These are phyloP conservation scores for Tiaroga cobitis DNA, from an alignment of 2,797 vertebrate genomes.

Conservation along the genomic window DNA sequence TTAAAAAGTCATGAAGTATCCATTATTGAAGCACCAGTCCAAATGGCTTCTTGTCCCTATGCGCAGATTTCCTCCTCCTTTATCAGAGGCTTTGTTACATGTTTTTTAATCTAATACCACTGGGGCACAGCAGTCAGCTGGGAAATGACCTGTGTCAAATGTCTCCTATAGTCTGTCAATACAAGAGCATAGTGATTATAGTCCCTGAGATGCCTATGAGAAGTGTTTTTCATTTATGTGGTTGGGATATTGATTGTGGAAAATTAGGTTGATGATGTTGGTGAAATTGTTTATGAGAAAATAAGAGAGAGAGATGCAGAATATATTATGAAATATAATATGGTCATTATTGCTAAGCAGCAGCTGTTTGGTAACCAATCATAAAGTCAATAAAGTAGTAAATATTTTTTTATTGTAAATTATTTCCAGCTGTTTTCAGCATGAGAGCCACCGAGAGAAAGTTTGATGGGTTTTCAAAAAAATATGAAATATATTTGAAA, in stretches of 20 bases:
- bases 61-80: slow-evolving; percentile 25
- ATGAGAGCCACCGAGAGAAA: background rate
- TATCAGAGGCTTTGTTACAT: slow-evolving; percentile 24
- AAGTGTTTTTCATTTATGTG: slow-evolving; percentile 50
- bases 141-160: slow-evolving; percentile 39
- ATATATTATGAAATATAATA: slow-evolving; percentile 10
- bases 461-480: background rate
- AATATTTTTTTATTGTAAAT: background rate
- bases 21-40: slow-evolving; percentile 51
- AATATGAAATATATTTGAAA: background rate
- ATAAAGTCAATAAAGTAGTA: background rate
- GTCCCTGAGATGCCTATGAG: slow-evolving; percentile 15
- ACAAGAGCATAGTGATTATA: slow-evolving; percentile 6
- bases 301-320: background rate
- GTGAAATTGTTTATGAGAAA: slow-evolving; percentile 1
- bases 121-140: slow-evolving; percentile 1
- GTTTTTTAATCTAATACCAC: slow-evolving; percentile 22
- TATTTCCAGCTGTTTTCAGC: background rate
- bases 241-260: slow-evolving; percentile 34
- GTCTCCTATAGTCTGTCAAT: slow-evolving; percentile 40
- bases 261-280: slow-evolving; percentile 35
- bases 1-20: slow-evolving; percentile 57
- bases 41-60: slow-evolving; percentile 2
- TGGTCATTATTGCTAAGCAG: slow-evolving; percentile 6
- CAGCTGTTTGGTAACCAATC: slow-evolving; percentile 10